Conservation (phyloP, 2,797 vertebrate genomes). For the Gymnoscopelus microlampas region DNA sequence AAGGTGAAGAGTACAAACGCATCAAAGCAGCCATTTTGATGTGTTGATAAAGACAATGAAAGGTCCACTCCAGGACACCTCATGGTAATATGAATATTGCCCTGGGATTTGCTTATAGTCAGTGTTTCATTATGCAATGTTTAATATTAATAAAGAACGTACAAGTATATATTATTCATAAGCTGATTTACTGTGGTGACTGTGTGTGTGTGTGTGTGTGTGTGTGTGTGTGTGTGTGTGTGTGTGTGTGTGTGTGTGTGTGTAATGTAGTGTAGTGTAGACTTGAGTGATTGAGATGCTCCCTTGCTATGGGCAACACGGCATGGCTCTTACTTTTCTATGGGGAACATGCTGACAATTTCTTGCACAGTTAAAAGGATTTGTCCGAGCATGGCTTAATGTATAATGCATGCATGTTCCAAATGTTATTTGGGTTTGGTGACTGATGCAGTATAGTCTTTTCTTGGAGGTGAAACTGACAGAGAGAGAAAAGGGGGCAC, state of each 20-base stretch:
- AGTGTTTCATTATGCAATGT: constrained; percentile 75
- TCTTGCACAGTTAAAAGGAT: constrained; percentile 82
- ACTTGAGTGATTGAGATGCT: constrained; percentile 78
- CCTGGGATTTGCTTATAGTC: constrained; percentile 78
- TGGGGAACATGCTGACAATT: constrained; percentile 80
- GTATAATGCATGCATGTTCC: constrained; percentile 82
- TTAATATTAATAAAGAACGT: constrained; percentile 85
- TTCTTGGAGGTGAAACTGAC: constrained; percentile 58
- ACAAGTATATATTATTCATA: constrained; percentile 86
- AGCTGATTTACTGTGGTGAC: constrained; percentile 70
- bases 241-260: constrained; percentile 23
- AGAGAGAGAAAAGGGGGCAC: neutral
- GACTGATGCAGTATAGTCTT: constrained; percentile 85
- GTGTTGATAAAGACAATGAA: constrained; percentile 70
- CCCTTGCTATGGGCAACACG: constrained; percentile 75
- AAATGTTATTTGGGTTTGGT: constrained; percentile 80
- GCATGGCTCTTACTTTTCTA: constrained; percentile 75
- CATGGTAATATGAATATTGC: constrained; percentile 76
- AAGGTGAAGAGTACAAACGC: constrained; percentile 43
- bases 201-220: constrained; percentile 4
- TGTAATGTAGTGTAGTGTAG: constrained; percentile 27
- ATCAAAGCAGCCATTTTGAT: constrained; percentile 44
- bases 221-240: constrained; percentile 38
- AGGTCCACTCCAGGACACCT: constrained; percentile 71
- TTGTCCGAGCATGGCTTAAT: constrained; percentile 85